A percentile compares a stretch with the other conserved stretches of the same genome.
These are phyloP conservation scores for Capromys pilorides DNA, from an alignment of 2,797 vertebrate genomes.

Conservation along the genomic window DNA sequence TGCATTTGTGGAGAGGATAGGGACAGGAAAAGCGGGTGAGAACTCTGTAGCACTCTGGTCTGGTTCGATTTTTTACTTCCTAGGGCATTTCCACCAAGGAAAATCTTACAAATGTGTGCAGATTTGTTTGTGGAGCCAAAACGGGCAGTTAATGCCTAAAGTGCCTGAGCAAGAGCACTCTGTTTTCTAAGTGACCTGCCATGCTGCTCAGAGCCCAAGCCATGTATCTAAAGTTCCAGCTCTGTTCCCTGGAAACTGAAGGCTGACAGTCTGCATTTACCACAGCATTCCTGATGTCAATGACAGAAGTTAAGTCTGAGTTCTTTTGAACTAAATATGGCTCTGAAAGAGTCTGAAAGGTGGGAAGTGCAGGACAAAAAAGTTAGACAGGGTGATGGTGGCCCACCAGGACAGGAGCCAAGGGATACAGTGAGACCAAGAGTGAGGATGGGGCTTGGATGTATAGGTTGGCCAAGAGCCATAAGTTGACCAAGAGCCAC, in stretches of 20 bases:
- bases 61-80: neutral
- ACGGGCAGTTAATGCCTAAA: neutral
- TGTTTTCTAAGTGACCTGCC: no score
- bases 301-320: no score
- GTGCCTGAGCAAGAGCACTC: rapidly evolving
- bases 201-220: neutral
- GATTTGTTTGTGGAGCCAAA: rapidly evolving
- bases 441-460: neutral
- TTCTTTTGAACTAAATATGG: no score
- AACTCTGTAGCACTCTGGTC: neutral
- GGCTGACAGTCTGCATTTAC: neutral
- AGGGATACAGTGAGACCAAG: rapidly evolving
- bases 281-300: rapidly evolving
- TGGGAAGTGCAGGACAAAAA: neutral
- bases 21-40: neutral
- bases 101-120: neutral
- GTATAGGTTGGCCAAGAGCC: no score
- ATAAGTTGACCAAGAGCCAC: no score
- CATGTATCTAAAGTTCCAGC: neutral
- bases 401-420: no score
- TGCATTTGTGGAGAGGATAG: neutral
- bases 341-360: neutral
- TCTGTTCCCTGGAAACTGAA: neutral
- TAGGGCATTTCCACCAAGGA: neutral
- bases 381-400: rapidly evolving